A percentile compares a stretch with the other conserved stretches of the same genome.
Conservation (phyloP, 2,888 invertebrate species). For the Tubulanus polymorphus region DNA sequence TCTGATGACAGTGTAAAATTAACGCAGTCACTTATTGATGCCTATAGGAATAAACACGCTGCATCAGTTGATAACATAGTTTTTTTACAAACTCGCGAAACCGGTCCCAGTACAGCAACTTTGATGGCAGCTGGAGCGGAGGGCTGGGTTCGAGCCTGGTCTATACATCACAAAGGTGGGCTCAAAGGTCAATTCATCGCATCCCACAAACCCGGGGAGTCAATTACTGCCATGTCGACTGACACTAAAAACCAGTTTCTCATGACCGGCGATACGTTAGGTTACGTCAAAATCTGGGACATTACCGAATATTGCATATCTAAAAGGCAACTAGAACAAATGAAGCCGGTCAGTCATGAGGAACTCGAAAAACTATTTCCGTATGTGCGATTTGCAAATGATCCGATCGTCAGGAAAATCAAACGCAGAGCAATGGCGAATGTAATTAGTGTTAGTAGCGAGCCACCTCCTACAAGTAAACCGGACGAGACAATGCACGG, state of each 20-base stretch:
- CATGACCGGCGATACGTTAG: slow-evolving; percentile 58
- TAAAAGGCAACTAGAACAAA: slow-evolving; percentile 41
- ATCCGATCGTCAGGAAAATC: neutral
- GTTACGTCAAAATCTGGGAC: slow-evolving; percentile 78
- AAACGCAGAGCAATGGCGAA: neutral
- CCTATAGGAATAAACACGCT: slow-evolving; percentile 31
- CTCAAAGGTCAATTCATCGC: slow-evolving; percentile 68
- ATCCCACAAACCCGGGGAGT: slow-evolving; percentile 61
- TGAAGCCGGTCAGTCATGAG: neutral
- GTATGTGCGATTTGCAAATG: neutral
- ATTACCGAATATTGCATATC: slow-evolving; percentile 66
- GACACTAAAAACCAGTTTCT: slow-evolving; percentile 70
- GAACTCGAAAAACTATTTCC: neutral
- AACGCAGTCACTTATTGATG: too few species aligned
- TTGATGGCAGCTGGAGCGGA: slow-evolving; percentile 71
- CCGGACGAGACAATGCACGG: slow-evolving; percentile 28
- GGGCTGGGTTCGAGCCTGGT: slow-evolving; percentile 74
- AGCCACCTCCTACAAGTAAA: slow-evolving; percentile 26
- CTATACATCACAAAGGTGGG: slow-evolving; percentile 72
- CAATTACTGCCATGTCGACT: slow-evolving; percentile 65
- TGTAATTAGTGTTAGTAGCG: too few species aligned
- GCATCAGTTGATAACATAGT: slow-evolving; percentile 55
- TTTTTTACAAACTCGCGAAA: slow-evolving; percentile 64
- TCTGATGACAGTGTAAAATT: too few species aligned
- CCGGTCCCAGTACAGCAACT: slow-evolving; percentile 61